Conservation (phyloP, 1,140 invertebrate genomes). For the Uloborus diversus region DNA sequence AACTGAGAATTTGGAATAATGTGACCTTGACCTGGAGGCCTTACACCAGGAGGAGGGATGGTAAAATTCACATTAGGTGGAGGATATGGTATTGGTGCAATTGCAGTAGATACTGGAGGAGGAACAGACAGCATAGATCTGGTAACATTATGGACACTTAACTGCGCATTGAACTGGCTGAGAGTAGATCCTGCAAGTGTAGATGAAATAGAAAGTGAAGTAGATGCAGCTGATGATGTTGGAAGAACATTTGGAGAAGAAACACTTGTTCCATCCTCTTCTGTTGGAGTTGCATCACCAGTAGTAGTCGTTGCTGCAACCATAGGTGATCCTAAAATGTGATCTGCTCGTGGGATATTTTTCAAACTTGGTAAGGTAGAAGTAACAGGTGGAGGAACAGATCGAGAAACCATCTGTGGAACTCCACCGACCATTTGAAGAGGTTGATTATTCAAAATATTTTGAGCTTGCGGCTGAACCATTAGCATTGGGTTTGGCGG, state of each 20-base stretch:
- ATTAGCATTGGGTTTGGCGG: conserved; percentile 55
- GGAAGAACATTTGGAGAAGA: conserved; percentile 14
- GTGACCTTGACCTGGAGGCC: conserved; percentile 9
- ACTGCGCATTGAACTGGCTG: not conserved
- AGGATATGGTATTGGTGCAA: conserved; percentile 31
- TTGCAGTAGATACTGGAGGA: conserved; percentile 31
- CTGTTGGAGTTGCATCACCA: conserved; percentile 54
- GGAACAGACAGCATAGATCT: conserved; percentile 11
- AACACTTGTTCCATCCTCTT: conserved; percentile 49
- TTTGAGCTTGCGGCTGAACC: conserved; percentile 47
- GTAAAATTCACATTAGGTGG: conserved; percentile 31
- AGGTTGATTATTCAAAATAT: conserved; percentile 1
- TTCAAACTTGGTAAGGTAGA: conserved; percentile 11
- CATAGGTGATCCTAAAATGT: not conserved
- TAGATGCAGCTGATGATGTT: not conserved
- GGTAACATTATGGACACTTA: not conserved
- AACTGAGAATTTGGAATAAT: conserved; percentile 15
- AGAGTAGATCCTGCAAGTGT: not conserved
- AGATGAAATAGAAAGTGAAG: not conserved
- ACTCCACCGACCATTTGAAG: conserved; percentile 34
- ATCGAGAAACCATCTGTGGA: conserved; percentile 4
- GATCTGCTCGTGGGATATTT: not conserved
- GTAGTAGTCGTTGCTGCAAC: not conserved
- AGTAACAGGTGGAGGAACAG: not conserved
- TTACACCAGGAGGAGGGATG: conserved; percentile 31